Conservation (phyloP, 2,113 vertebrate species). For the Eolophus roseicapilla region DNA sequence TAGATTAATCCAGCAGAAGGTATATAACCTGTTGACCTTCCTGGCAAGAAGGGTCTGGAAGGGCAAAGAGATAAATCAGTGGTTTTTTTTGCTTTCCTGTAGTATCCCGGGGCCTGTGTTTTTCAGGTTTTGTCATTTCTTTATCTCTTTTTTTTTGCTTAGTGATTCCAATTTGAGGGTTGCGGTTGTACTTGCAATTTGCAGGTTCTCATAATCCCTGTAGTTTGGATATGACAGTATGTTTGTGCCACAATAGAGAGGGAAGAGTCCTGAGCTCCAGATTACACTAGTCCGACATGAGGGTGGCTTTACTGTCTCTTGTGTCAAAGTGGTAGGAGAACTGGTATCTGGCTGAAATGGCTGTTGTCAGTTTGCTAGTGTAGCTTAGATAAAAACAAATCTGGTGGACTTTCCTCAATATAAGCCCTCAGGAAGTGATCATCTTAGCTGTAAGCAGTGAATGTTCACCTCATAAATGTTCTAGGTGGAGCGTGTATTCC, state of each 20-base stretch:
- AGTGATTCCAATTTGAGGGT: background rate
- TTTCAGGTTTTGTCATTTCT: background rate
- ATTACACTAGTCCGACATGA: background rate
- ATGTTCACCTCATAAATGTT: background rate
- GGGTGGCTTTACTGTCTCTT: background rate
- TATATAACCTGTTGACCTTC: constrained; percentile 66
- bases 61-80: constrained; percentile 19
- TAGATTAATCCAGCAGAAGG: constrained; percentile 57
- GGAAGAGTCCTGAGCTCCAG: background rate
- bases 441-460: background rate
- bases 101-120: background rate
- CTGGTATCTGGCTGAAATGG: background rate
- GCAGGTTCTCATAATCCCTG: rapidly evolving
- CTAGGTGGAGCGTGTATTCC: background rate
- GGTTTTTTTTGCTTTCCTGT: background rate
- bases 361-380: background rate
- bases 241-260: background rate
- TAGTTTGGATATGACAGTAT: background rate
- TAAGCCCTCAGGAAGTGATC: background rate
- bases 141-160: background rate
- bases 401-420: background rate
- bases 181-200: background rate
- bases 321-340: background rate
- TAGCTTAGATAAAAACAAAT: background rate
- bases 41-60: constrained; percentile 25